phyloP scores from a whole-genome alignment of 2,888 invertebrate genomes.

The Escarpia spicata region DNA sequence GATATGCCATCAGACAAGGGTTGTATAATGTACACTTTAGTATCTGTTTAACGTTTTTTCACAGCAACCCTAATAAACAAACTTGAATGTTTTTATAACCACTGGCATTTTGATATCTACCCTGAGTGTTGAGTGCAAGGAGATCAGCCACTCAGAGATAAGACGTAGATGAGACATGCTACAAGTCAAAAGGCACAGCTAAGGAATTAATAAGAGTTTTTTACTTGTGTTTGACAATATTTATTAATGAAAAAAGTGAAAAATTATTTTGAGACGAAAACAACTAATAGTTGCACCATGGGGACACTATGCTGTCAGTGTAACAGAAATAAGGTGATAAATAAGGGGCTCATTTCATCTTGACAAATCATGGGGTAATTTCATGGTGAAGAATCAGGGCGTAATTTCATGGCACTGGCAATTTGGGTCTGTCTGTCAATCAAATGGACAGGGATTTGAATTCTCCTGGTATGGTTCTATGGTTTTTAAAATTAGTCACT shows the following conservation, averaged over 20 bases:
- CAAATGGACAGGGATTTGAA: too few species aligned
- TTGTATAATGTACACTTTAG: background rate
- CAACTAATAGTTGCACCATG: too few species aligned
- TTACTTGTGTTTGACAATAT: background rate
- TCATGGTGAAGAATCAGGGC: background rate
- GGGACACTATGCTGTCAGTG: too few species aligned
- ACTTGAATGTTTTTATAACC: background rate
- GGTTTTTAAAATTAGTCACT: too few species aligned
- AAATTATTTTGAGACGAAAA: background rate
- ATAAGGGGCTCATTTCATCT: too few species aligned
- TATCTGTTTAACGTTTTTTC: background rate
- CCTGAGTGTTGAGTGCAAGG: background rate
- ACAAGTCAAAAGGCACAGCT: constrained; percentile 16
- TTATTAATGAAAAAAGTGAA: background rate
- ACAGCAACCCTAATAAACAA: background rate
- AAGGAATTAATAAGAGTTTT: background rate
- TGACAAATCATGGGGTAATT: background rate
- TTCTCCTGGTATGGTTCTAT: too few species aligned
- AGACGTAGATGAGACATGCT: background rate
- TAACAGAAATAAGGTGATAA: too few species aligned
- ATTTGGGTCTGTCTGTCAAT: too few species aligned
- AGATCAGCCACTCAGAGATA: background rate
- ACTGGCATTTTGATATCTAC: background rate
- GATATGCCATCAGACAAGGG: background rate
- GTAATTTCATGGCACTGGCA: too few species aligned